Evolutionary conservation across 2,888 invertebrate species (phyloP).

Genomic region (Eulithis prunata): DNA sequence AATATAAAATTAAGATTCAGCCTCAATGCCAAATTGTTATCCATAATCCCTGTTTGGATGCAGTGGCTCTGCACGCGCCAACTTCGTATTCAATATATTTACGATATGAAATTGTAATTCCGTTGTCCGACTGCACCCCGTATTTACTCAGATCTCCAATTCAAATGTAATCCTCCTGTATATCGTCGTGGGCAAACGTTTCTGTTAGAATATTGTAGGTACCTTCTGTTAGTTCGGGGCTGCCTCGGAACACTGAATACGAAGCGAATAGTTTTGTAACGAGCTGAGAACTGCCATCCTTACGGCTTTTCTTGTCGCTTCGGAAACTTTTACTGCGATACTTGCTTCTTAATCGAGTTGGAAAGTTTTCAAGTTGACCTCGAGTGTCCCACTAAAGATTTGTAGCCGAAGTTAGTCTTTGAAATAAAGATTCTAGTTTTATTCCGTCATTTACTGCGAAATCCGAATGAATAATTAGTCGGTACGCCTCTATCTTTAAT

Average conservation of each 20-base stretch:
- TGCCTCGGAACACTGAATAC: conserved; percentile 11
- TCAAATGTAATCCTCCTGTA: conserved; percentile 19
- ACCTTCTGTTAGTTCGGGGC: neutral
- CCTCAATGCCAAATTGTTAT: conserved; percentile 15
- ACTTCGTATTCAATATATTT: conserved; percentile 7
- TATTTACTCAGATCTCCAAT: conserved; percentile 18
- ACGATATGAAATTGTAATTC: conserved; percentile 11
- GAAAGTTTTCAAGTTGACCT: conserved; percentile 30
- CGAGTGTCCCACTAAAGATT: conserved; percentile 16
- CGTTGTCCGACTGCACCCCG: conserved; percentile 1
- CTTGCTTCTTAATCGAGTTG: conserved; percentile 21
- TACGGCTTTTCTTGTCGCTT: conserved; percentile 18
- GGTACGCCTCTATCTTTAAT: neutral
- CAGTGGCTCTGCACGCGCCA: conserved; percentile 15
- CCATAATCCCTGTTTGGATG: conserved; percentile 7
- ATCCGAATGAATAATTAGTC: conserved; percentile 15
- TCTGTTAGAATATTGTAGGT: conserved; percentile 18
- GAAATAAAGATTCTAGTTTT: conserved; percentile 10
- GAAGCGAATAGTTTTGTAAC: conserved; percentile 26
- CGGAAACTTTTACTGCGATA: conserved; percentile 27
- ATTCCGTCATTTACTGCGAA: neutral
- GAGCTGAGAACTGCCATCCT: conserved; percentile 12
- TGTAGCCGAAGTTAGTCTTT: conserved; percentile 6
- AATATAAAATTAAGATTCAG: conserved; percentile 1
- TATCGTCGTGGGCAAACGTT: conserved; percentile 6